These are phyloP conservation scores for Pinna nobilis DNA, from an alignment of 1,140 invertebrate species.

Conservation along the genomic window DNA sequence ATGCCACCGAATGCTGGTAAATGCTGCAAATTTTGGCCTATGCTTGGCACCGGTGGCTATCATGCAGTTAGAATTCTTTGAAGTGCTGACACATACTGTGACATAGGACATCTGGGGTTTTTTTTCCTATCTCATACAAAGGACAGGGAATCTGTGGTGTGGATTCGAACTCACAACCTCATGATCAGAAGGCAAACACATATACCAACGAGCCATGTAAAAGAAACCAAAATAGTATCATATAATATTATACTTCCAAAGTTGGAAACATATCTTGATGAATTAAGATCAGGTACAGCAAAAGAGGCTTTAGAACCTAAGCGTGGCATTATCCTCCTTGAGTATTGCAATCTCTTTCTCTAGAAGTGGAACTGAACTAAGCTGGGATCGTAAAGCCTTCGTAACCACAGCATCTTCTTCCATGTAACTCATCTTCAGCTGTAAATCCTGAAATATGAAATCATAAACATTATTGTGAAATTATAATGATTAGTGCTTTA, in stretches of 20 bases:
- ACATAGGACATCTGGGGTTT: too few species aligned
- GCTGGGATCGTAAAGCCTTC: conserved; percentile 54
- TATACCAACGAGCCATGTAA: neutral
- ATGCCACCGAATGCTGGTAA: too few species aligned
- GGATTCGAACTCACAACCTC: neutral
- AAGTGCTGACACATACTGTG: too few species aligned
- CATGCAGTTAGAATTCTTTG: too few species aligned
- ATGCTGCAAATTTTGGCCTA: too few species aligned
- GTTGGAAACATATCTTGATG: neutral
- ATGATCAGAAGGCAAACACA: neutral
- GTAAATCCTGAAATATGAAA: conserved; percentile 60
- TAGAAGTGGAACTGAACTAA: conserved; percentile 53
- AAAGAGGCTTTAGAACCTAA: too few species aligned
- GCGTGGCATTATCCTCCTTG: conserved; percentile 56
- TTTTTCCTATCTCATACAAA: neutral
- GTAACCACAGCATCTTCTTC: conserved; percentile 57
- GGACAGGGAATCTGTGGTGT: neutral
- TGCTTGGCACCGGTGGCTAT: too few species aligned
- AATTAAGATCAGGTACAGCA: too few species aligned
- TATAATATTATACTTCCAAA: neutral
- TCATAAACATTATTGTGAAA: too few species aligned
- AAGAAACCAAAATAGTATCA: neutral
- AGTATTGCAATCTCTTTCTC: conserved; percentile 61
- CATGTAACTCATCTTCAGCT: conserved; percentile 48
- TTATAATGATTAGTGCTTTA: too few species aligned